A percentile compares a stretch with the other conserved stretches of the same genome.
phyloP scores from a whole-genome alignment of 2,113 vertebrate genomes.

The Sigmodon hispidus region DNA sequence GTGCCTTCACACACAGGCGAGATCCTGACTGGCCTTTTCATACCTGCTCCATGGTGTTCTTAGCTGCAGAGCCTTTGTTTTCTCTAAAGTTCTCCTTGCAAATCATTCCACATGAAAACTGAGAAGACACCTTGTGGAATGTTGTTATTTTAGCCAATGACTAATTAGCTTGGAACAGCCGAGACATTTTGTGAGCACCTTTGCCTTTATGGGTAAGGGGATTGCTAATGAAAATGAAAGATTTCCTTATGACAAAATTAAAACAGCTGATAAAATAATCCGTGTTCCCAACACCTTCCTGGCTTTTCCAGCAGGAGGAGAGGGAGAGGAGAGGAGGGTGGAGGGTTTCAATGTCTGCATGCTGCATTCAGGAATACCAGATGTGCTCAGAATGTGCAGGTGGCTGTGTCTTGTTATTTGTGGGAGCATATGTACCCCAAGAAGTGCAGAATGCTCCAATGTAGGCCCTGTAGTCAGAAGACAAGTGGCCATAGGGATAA shows the following conservation, averaged over 20 bases:
- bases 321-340: not conserved
- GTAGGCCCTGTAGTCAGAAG: not conserved
- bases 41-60: accelerated
- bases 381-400: not conserved
- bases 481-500: not conserved
- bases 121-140: not conserved
- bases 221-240: conserved; percentile 29
- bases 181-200: not conserved
- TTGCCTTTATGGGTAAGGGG: not conserved
- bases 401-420: not conserved
- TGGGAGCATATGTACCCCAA: not conserved
- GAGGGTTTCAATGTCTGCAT: not conserved
- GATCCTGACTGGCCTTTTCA: conserved; percentile 24
- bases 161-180: not conserved
- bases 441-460: not conserved
- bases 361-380: not conserved
- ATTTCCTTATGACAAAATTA: not conserved
- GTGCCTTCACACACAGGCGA: conserved; percentile 21
- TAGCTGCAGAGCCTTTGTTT: conserved; percentile 36
- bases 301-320: not conserved
- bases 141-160: not conserved
- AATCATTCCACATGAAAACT: not conserved
- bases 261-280: not conserved
- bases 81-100: not conserved
- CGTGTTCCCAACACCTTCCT: not conserved